These are phyloP conservation scores for Tenebrio molitor DNA, from an alignment of 1,140 invertebrate species.

Conservation along the genomic window DNA sequence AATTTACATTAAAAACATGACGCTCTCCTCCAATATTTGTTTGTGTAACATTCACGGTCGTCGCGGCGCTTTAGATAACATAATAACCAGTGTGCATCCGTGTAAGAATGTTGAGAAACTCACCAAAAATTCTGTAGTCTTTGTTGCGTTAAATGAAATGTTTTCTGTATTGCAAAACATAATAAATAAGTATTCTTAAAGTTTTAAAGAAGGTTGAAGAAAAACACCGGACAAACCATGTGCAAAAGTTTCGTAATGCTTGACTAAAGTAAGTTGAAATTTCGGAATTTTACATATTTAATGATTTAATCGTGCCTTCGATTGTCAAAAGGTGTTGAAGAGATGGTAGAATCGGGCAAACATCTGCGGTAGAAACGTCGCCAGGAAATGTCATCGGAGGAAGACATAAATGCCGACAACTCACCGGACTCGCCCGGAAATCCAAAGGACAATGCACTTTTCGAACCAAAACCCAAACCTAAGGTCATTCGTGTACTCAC, in stretches of 20 bases:
- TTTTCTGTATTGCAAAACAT: too few species aligned
- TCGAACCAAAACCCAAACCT: slow-evolving; percentile 74
- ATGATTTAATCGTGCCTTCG: too few species aligned
- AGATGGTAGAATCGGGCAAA: slow-evolving; percentile 2
- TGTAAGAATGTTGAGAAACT: slow-evolving; percentile 11
- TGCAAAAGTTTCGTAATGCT: too few species aligned
- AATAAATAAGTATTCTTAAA: too few species aligned
- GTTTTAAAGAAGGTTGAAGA: too few species aligned
- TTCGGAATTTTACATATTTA: too few species aligned
- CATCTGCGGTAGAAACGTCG: neutral
- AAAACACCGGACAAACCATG: too few species aligned
- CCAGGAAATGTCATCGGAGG: slow-evolving; percentile 36
- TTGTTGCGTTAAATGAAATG: neutral
- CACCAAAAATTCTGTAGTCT: neutral
- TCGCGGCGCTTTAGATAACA: slow-evolving; percentile 45
- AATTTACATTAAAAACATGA: slow-evolving; percentile 47
- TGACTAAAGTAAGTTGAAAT: too few species aligned
- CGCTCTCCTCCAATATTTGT: slow-evolving; percentile 45
- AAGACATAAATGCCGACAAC: slow-evolving; percentile 49
- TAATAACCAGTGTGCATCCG: slow-evolving; percentile 32
- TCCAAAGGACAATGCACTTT: slow-evolving; percentile 43
- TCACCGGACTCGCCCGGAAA: slow-evolving; percentile 24
- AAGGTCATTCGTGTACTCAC: slow-evolving; percentile 81
- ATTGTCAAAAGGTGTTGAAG: too few species aligned
- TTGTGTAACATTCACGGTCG: slow-evolving; percentile 42